These are phyloP conservation scores for Chirona hameri DNA, from an alignment of 2,888 invertebrate genomes.

Conservation along the genomic window DNA sequence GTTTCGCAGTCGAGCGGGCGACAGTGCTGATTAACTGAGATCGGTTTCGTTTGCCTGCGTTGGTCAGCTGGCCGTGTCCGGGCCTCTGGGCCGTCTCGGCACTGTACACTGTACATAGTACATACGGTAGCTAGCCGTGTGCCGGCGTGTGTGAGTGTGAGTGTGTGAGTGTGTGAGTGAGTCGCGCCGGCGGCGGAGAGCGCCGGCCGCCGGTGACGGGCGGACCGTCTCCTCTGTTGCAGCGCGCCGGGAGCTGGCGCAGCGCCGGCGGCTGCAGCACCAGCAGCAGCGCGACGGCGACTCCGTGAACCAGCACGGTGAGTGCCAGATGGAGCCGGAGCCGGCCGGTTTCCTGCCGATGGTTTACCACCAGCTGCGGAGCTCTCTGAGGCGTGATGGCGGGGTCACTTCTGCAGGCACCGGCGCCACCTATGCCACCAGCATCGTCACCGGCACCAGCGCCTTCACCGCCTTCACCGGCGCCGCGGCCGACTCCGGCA, in stretches of 20 bases:
- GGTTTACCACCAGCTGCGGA: conserved; percentile 8
- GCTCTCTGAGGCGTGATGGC: not conserved
- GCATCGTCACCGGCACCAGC: not conserved
- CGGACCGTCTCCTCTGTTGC: not conserved
- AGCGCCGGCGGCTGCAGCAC: conserved; percentile 8
- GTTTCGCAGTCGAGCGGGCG: not conserved
- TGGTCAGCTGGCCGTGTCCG: not conserved
- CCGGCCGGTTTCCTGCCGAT: not conserved
- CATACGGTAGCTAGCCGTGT: not conserved
- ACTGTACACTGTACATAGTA: not conserved
- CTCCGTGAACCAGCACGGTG: not conserved
- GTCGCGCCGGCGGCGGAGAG: conserved; percentile 32
- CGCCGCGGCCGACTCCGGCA: conserved; percentile 35
- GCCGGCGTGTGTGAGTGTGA: not conserved
- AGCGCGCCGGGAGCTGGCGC: conserved; percentile 2
- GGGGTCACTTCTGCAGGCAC: not conserved
- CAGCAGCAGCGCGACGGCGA: conserved; percentile 28
- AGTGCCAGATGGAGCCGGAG: not conserved
- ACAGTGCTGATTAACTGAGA: too few species aligned
- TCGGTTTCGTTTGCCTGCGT: not conserved
- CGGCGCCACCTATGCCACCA: not conserved
- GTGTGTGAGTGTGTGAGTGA: not conserved
- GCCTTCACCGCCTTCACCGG: not conserved
- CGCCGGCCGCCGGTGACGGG: not conserved
- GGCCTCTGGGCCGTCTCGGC: not conserved